These are phyloP conservation scores for Myiopsitta monachus DNA, from an alignment of 2,113 vertebrate species.

Conservation along the genomic window DNA sequence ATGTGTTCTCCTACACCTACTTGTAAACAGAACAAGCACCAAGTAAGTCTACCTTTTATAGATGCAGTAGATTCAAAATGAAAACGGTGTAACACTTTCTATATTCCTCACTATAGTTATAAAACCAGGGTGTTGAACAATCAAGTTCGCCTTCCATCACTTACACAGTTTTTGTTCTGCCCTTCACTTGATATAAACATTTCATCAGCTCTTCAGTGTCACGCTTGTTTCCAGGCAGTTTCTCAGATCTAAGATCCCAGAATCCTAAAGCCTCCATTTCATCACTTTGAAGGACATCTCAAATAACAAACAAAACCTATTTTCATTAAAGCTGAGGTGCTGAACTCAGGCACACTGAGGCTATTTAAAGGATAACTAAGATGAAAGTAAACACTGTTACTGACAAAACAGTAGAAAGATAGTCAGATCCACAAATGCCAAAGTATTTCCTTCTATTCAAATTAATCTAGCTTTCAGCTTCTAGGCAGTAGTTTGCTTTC, in stretches of 20 bases:
- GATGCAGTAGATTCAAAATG: not conserved
- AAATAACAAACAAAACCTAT: not conserved
- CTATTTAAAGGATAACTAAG: not conserved
- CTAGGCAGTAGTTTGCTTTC: not conserved
- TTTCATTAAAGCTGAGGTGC: not conserved
- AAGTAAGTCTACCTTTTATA: slow-evolving; percentile 62
- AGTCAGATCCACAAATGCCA: not conserved
- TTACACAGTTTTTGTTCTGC: not conserved
- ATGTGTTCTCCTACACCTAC: slow-evolving; percentile 24
- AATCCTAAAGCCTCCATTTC: not conserved
- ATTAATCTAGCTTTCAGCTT: not conserved
- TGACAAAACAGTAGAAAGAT: not conserved
- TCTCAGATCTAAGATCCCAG: not conserved
- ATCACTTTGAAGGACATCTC: not conserved
- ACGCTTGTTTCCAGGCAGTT: not conserved
- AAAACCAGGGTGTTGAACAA: not conserved
- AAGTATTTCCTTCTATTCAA: not conserved
- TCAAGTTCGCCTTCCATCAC: not conserved
- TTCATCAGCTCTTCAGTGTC: not conserved
- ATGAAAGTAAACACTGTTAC: not conserved
- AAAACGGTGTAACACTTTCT: not conserved
- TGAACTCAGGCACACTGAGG: not conserved
- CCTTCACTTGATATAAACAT: not conserved
- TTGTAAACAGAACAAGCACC: slow-evolving; percentile 61
- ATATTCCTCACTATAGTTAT: not conserved